phyloP scores from a whole-genome alignment of 2,113 vertebrate species.

The Micromys minutus region DNA sequence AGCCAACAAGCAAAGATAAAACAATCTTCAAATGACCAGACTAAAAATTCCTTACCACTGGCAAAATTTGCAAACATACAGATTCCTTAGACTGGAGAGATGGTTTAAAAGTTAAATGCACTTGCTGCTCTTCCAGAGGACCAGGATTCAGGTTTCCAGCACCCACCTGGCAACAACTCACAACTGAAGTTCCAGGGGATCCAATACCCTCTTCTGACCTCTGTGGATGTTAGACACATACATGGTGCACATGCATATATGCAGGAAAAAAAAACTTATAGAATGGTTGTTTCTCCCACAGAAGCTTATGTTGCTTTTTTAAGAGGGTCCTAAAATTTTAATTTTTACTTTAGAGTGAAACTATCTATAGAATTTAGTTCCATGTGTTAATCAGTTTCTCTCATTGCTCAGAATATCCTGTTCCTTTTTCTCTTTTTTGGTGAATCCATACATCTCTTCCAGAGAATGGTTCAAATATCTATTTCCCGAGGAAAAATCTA shows the following conservation, averaged over 20 bases:
- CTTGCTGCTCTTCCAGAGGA: neutral
- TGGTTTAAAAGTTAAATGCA: neutral
- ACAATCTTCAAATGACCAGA: neutral
- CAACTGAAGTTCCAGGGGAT: neutral
- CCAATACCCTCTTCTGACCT: neutral
- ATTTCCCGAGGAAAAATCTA: neutral
- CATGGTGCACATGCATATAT: neutral
- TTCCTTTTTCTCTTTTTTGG: conserved; percentile 7
- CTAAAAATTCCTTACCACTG: neutral
- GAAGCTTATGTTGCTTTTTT: conserved; percentile 12
- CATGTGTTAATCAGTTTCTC: neutral
- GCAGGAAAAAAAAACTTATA: neutral
- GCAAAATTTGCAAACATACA: neutral
- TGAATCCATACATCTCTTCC: neutral
- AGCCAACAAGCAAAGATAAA: neutral
- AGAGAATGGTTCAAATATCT: conserved; percentile 15
- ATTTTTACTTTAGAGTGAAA: conserved; percentile 20
- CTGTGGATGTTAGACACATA: neutral
- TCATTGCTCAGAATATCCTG: neutral
- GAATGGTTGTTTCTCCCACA: neutral
- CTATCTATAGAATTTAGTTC: neutral
- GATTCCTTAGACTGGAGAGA: neutral
- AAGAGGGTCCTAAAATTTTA: neutral
- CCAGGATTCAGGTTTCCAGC: neutral
- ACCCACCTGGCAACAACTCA: neutral